Evolutionary conservation across 2,113 vertebrate species (phyloP).

Genomic region (Riparia riparia): DNA sequence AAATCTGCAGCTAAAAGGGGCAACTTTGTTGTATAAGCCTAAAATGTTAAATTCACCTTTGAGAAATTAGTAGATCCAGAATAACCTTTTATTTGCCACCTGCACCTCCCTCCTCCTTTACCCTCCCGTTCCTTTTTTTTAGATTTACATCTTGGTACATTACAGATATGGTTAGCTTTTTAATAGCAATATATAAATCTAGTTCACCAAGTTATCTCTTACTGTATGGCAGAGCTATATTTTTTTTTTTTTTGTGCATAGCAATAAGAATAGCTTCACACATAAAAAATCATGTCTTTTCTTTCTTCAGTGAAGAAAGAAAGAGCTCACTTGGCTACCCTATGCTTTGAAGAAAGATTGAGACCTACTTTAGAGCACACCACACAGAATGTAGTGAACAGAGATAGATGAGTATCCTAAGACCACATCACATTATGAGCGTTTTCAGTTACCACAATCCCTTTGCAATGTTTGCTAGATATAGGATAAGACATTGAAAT

Average conservation of each 20-base stretch:
- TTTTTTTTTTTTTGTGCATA: background rate
- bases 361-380: background rate
- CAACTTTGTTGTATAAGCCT: background rate
- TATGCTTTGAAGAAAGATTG: background rate
- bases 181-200: background rate
- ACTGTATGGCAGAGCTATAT: background rate
- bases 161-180: background rate
- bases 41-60: background rate
- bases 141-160: background rate
- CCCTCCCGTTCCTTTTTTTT: accelerated
- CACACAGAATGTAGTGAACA: background rate
- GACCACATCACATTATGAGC: background rate
- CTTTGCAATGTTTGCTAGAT: background rate
- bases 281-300: background rate
- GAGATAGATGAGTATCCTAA: background rate
- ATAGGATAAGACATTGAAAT: background rate
- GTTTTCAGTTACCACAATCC: background rate
- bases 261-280: background rate
- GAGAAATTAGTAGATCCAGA: background rate
- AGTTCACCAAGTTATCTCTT: background rate
- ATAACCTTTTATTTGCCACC: background rate
- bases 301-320: background rate
- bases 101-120: background rate
- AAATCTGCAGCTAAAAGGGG: background rate
- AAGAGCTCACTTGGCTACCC: background rate